Evolutionary conservation across 2,113 vertebrate species (phyloP).

Genomic region (Pyrgilauda ruficollis): DNA sequence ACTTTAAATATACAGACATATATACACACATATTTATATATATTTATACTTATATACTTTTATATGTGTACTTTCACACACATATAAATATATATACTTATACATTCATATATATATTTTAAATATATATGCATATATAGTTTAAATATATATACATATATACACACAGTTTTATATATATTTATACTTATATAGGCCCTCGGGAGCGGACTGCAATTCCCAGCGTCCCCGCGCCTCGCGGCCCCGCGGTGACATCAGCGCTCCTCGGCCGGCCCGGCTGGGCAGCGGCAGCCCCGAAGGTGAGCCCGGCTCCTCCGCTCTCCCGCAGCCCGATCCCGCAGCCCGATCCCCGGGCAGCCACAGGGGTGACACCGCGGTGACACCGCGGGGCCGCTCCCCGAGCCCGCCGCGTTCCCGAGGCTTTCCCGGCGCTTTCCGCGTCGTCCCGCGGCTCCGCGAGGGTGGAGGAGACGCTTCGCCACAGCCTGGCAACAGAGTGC

Average conservation of each 20-base stretch:
- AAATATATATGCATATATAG: too few relatives aligned
- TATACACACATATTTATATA: too few relatives aligned
- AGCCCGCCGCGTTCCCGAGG: fast-evolving
- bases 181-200: too few relatives aligned
- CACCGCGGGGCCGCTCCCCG: neutral
- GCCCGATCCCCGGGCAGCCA: too few relatives aligned
- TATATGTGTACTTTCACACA: too few relatives aligned
- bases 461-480: neutral
- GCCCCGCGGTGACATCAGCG: conserved; percentile 44
- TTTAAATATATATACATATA: too few relatives aligned
- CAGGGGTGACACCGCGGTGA: neutral
- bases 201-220: conserved; percentile 45
- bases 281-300: neutral
- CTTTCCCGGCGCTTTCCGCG: neutral
- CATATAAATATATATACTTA: too few relatives aligned
- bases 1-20: too few relatives aligned
- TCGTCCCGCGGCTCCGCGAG: neutral
- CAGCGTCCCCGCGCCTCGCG: conserved; percentile 27
- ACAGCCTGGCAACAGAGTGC: conserved; percentile 40
- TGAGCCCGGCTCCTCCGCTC: neutral
- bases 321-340: neutral
- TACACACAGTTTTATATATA: too few relatives aligned
- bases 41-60: too few relatives aligned
- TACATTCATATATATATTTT: too few relatives aligned
- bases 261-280: neutral